A percentile compares a stretch with the other conserved stretches of the same genome.
These are phyloP conservation scores for Crotalus helleri DNA, from an alignment of 2,113 vertebrate species.

Conservation along the genomic window DNA sequence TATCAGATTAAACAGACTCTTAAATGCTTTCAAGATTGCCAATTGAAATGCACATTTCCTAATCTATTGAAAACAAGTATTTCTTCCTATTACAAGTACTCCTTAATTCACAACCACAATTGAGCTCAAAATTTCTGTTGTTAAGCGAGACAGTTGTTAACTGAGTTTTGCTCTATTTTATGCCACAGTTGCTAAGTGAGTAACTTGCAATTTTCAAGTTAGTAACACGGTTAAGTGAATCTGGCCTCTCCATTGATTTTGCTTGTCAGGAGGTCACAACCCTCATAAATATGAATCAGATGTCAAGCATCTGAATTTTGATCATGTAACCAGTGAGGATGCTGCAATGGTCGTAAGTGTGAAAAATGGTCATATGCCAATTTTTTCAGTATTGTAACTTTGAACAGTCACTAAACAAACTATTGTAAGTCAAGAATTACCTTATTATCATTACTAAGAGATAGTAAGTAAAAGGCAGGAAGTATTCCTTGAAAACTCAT, in stretches of 20 bases:
- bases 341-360: not conserved
- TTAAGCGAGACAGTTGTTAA: not conserved
- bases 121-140: not conserved
- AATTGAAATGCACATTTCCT: not conserved
- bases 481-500: not conserved
- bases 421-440: not conserved
- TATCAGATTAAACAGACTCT: not conserved
- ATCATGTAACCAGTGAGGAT: not conserved
- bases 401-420: not conserved
- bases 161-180: not conserved
- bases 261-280: not conserved
- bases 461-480: not conserved
- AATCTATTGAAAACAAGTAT: not conserved
- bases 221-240: not conserved
- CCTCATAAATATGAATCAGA: not conserved
- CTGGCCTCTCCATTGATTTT: not conserved
- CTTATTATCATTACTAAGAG: not conserved
- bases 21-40: not conserved
- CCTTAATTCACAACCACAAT: not conserved
- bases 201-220: too few species aligned
- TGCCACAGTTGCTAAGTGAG: not conserved
- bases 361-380: not conserved
- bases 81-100: not conserved
- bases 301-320: not conserved
- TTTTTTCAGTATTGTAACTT: not conserved